Percentiles rank a stretch among this genome's conserved stretches.
Conservation (phyloP, 2,113 vertebrate genomes). For the Rousettus leschenaultii region DNA sequence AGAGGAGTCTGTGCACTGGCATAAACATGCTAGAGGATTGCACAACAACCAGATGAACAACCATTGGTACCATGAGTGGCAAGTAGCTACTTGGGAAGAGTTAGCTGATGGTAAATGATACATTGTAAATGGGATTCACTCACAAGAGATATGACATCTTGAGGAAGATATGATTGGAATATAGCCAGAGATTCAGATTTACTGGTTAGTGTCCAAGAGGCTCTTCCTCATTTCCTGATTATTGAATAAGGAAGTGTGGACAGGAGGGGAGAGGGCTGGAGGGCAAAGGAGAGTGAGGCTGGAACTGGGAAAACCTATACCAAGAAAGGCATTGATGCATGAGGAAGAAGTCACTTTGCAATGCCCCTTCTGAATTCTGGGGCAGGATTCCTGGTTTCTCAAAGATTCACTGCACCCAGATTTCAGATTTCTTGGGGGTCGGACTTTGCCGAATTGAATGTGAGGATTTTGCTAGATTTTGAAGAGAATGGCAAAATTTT, state of each 20-base stretch:
- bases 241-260: background rate
- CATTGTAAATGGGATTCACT: background rate
- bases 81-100: constrained; percentile 56
- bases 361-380: background rate
- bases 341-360: background rate
- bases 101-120: constrained; percentile 53
- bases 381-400: background rate
- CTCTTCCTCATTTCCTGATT: background rate
- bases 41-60: constrained; percentile 44
- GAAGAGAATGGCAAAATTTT: background rate
- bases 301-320: background rate
- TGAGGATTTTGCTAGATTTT: background rate
- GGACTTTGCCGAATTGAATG: background rate
- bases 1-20: constrained; percentile 10
- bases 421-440: background rate
- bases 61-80: background rate
- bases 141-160: background rate
- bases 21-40: constrained; percentile 52
- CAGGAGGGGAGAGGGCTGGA: background rate
- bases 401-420: background rate
- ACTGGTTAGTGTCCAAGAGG: background rate
- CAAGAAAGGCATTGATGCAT: background rate
- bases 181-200: background rate
- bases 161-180: background rate
- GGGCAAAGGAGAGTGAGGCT: background rate